Conservation (phyloP, 2,113 vertebrate genomes). For the Rousettus leschenaultii region DNA sequence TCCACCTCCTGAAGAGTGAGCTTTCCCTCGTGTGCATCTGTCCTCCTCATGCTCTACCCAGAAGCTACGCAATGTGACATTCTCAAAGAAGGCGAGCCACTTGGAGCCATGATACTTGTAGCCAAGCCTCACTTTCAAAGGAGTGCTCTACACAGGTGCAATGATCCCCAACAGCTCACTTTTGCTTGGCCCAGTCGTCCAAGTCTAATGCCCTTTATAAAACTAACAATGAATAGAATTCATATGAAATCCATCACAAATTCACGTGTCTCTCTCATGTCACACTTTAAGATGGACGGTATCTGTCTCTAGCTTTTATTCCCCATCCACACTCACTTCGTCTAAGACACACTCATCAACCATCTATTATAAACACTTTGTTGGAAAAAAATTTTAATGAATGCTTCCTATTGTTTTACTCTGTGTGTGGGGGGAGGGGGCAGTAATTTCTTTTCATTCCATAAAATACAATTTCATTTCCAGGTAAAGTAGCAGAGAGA, state of each 20-base stretch:
- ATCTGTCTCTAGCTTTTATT: neutral
- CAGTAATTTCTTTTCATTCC: neutral
- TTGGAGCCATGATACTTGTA: neutral
- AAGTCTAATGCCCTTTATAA: too few relatives aligned
- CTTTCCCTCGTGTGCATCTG: fast-evolving
- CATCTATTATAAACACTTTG: too few relatives aligned
- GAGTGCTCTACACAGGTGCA: neutral
- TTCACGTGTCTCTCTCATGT: neutral
- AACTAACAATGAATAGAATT: neutral
- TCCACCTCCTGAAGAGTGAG: neutral
- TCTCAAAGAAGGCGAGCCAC: too few relatives aligned
- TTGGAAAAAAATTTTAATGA: too few relatives aligned
- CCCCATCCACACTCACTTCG: neutral
- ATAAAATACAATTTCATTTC: neutral
- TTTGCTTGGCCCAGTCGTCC: neutral
- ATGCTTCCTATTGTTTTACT: neutral
- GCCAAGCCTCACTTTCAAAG: neutral
- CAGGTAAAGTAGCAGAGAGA: neutral
- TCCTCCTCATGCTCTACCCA: neutral
- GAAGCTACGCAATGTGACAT: neutral
- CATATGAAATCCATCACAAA: neutral
- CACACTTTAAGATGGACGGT: fast-evolving
- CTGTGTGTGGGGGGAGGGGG: too few relatives aligned
- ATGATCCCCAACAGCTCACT: neutral
- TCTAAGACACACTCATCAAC: neutral